Evolutionary conservation across 2,797 vertebrate species (phyloP).

Genomic region (Enteromius fasciolatus): DNA sequence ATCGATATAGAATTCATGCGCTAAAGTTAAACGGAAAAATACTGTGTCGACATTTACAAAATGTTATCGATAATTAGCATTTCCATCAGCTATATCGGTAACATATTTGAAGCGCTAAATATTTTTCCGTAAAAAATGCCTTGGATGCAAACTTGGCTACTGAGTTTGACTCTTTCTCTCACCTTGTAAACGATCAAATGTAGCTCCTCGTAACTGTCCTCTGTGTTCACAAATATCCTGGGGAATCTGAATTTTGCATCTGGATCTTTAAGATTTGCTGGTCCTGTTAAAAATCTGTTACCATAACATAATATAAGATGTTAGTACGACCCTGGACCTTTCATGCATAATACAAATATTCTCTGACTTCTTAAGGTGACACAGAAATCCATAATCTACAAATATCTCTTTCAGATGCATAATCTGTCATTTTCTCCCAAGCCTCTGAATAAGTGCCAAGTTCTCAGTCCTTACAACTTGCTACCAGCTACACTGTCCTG

Average conservation of each 20-base stretch:
- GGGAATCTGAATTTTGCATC: conserved; percentile 96
- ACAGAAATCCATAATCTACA: background rate
- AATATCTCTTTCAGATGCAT: background rate
- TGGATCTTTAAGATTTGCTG: conserved; percentile 92
- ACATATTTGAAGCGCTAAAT: too few species aligned
- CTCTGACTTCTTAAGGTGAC: background rate
- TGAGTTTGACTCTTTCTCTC: conserved; percentile 30
- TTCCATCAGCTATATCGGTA: too few species aligned
- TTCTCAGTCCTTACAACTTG: background rate
- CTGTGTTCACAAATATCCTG: conserved; percentile 93
- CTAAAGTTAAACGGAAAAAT: too few species aligned
- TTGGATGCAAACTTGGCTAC: too few species aligned
- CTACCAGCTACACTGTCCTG: conserved; percentile 18
- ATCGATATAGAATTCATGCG: too few species aligned
- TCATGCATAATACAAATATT: background rate
- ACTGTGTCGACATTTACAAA: too few species aligned
- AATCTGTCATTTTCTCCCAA: background rate
- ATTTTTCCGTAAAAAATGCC: too few species aligned
- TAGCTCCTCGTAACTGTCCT: conserved; percentile 89
- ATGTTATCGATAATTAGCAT: too few species aligned
- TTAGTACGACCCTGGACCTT: background rate
- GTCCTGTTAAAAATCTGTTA: conserved; percentile 93
- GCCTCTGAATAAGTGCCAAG: background rate
- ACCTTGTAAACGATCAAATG: conserved; percentile 99
- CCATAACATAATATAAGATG: background rate